Evolutionary conservation across 2,113 vertebrate genomes (phyloP).

Genomic region (Chaetodon auriga): DNA sequence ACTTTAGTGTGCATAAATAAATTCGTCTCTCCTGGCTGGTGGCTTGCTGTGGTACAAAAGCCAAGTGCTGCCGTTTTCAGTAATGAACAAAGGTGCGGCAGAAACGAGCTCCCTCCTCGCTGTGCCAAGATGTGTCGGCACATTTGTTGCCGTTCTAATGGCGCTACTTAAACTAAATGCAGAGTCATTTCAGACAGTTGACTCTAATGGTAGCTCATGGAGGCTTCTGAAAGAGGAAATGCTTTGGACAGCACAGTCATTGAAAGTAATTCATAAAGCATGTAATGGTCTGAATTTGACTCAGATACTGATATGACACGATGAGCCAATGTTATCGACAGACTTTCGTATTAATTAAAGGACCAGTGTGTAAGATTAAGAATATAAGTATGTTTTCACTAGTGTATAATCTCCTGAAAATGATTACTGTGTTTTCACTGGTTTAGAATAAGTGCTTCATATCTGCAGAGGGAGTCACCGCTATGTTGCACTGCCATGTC

Average conservation of each 20-base stretch:
- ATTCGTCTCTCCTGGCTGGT: constrained; percentile 59
- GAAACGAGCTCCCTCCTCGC: constrained; percentile 13
- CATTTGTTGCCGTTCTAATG: constrained; percentile 64
- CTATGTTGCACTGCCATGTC: too few species aligned
- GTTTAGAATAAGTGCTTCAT: too few species aligned
- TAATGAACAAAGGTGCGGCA: constrained; percentile 71
- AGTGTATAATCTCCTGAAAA: too few species aligned
- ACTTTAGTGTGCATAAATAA: constrained; percentile 71
- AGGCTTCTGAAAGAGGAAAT: constrained; percentile 33
- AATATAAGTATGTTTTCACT: too few species aligned
- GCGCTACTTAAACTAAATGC: constrained; percentile 62
- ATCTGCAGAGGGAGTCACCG: too few species aligned
- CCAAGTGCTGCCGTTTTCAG: constrained; percentile 65
- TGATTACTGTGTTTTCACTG: too few species aligned
- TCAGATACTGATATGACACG: neutral
- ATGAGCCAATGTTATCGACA: constrained; percentile 31
- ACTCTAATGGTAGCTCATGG: constrained; percentile 45
- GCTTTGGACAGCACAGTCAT: constrained; percentile 38
- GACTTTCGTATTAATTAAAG: constrained; percentile 9
- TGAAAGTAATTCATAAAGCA: neutral
- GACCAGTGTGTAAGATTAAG: too few species aligned
- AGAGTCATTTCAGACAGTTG: constrained; percentile 59
- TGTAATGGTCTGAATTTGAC: neutral
- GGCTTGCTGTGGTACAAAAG: constrained; percentile 32
- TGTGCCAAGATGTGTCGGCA: constrained; percentile 71